Evolutionary conservation across 1,140 invertebrate genomes (phyloP).

Genomic region (Cyrtorhinus lividipennis): DNA sequence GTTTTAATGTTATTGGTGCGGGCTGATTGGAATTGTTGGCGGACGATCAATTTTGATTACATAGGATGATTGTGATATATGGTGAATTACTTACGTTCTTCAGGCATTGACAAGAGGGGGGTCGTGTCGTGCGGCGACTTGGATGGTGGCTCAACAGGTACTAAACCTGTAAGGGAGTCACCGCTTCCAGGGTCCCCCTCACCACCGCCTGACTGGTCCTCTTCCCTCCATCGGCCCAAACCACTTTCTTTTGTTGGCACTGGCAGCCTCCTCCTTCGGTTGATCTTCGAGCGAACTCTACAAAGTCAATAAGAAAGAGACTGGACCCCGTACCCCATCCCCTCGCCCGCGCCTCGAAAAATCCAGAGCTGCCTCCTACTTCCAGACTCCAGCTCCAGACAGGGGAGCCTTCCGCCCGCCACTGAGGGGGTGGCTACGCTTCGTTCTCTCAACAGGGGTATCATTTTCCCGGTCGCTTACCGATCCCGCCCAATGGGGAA

Average conservation of each 20-base stretch:
- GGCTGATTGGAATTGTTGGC: neutral
- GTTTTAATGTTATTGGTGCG: no score
- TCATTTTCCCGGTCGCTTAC: no score
- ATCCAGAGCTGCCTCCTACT: no score
- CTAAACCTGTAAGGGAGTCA: conserved; percentile 28
- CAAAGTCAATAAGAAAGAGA: conserved; percentile 7
- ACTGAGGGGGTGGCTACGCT: no score
- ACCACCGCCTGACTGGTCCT: conserved; percentile 1
- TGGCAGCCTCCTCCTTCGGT: neutral
- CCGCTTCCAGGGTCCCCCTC: conserved; percentile 27
- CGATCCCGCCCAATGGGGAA: no score
- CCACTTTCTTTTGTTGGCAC: conserved; percentile 3
- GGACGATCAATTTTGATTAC: no score
- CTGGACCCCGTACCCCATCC: no score
- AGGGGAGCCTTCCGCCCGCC: no score
- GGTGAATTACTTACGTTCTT: conserved; percentile 1
- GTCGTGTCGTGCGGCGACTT: conserved; percentile 17
- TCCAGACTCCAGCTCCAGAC: no score
- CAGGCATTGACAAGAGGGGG: no score
- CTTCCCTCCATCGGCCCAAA: neutral
- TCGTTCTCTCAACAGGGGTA: no score
- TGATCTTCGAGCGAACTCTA: neutral
- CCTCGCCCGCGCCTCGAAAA: no score
- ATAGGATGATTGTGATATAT: neutral
- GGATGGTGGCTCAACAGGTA: conserved; percentile 28